A percentile compares a stretch with the other conserved stretches of the same genome.
Evolutionary conservation across 53 echinoderm and acorn worm species (phyloP).

Genomic region (Actinopyga echinites): DNA sequence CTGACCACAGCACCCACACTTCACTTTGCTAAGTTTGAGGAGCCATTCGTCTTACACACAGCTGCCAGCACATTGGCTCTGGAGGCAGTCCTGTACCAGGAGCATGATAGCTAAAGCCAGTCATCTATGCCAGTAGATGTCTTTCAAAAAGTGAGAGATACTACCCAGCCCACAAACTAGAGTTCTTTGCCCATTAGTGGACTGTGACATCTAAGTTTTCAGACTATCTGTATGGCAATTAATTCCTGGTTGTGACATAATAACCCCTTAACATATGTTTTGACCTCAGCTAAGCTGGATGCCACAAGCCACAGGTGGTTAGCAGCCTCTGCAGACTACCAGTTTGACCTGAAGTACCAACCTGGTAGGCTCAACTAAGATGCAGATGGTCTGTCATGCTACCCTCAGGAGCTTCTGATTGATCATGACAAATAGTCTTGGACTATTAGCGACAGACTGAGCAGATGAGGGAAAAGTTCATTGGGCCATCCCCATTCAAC

Average conservation of each 20-base stretch:
- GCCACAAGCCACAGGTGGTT: conserved; percentile 66
- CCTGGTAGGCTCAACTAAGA: conserved; percentile 58
- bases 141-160: conserved; percentile 58
- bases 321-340: conserved; percentile 48
- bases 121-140: conserved; percentile 67
- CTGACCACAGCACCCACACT: conserved; percentile 62
- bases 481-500: not conserved
- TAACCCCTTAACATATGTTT: conserved; percentile 64
- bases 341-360: conserved; percentile 64
- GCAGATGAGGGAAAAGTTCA: conserved; percentile 21
- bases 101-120: conserved; percentile 45
- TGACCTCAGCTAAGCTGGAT: conserved; percentile 60
- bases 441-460: conserved; percentile 4
- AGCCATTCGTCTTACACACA: conserved; percentile 70
- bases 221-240: conserved; percentile 57
- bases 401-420: conserved; percentile 36
- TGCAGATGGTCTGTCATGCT: conserved; percentile 69
- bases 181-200: conserved; percentile 34
- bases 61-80: conserved; percentile 57
- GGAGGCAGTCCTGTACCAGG: conserved; percentile 69
- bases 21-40: conserved; percentile 58
- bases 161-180: conserved; percentile 58
- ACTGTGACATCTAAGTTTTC: conserved; percentile 60
- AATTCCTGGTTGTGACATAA: conserved; percentile 54
- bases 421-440: not conserved